Percentiles rank a stretch among this genome's conserved stretches.
These are phyloP conservation scores for Sinosuthora webbiana DNA, from an alignment of 2,113 vertebrate genomes.

Conservation along the genomic window DNA sequence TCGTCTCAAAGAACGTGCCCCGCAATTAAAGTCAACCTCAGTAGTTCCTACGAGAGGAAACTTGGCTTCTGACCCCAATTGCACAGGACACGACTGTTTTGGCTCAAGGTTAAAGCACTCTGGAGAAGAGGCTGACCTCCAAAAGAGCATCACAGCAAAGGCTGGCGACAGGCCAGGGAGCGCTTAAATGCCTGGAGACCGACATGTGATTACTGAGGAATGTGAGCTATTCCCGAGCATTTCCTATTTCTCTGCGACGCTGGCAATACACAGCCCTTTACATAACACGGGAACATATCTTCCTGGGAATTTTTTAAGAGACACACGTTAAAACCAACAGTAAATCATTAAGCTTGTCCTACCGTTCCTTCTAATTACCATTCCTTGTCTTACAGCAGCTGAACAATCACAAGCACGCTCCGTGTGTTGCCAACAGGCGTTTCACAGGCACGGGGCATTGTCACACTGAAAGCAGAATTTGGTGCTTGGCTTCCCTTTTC, in stretches of 20 bases:
- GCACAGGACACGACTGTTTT: not conserved
- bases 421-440: not conserved
- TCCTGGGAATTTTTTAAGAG: not conserved
- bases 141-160: slow-evolving; percentile 2
- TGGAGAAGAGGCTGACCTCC: not conserved
- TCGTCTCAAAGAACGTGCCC: not conserved
- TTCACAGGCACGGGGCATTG: not conserved
- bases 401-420: not conserved
- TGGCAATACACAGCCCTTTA: not conserved
- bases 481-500: not conserved
- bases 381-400: not conserved
- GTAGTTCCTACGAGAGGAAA: not conserved
- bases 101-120: slow-evolving; percentile 17
- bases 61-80: slow-evolving; percentile 5
- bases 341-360: not conserved
- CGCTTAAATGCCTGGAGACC: not conserved
- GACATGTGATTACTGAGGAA: not conserved
- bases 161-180: not conserved
- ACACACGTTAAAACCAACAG: not conserved
- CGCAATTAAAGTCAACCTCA: not conserved
- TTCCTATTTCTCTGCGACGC: slow-evolving; percentile 11
- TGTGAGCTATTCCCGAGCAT: not conserved
- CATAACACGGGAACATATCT: not conserved
- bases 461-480: not conserved
- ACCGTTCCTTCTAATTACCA: not conserved